Conservation (phyloP, 2,797 vertebrate genomes). For the Arrhamphus sclerolepis region DNA sequence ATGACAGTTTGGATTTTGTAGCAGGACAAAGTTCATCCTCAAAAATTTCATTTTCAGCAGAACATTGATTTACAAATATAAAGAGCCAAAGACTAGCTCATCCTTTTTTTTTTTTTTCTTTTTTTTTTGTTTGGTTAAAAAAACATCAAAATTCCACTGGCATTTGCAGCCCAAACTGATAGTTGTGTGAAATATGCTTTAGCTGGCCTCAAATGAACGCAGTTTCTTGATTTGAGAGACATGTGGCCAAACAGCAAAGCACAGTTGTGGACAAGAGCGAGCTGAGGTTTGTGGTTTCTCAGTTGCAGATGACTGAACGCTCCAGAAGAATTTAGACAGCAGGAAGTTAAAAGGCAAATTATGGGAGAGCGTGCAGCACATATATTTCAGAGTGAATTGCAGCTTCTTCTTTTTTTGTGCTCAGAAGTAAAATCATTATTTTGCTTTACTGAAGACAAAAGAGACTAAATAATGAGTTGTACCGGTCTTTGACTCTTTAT, state of each 20-base stretch:
- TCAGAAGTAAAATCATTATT: neutral
- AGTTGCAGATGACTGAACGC: neutral
- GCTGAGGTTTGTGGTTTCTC: neutral
- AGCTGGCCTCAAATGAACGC: neutral
- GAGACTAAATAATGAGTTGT: neutral
- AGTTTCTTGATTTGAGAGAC: neutral
- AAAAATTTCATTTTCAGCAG: slow-evolving; percentile 19
- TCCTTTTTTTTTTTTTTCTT: neutral
- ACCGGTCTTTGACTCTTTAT: slow-evolving; percentile 18
- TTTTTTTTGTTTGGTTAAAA: neutral
- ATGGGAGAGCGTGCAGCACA: neutral
- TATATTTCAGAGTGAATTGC: neutral
- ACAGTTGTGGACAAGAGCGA: neutral
- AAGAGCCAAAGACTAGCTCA: slow-evolving; percentile 15
- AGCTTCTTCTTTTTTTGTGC: slow-evolving; percentile 1
- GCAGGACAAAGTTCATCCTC: slow-evolving; percentile 4
- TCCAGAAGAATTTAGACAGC: neutral
- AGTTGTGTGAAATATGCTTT: neutral
- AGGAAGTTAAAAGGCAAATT: neutral
- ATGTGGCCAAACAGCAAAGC: neutral
- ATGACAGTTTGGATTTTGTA: slow-evolving; percentile 20
- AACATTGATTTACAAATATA: slow-evolving; percentile 35
- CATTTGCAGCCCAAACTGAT: neutral
- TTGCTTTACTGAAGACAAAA: neutral
- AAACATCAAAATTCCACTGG: neutral